phyloP scores from a whole-genome alignment of 2,113 vertebrate genomes.

The Dasypus novemcinctus region DNA sequence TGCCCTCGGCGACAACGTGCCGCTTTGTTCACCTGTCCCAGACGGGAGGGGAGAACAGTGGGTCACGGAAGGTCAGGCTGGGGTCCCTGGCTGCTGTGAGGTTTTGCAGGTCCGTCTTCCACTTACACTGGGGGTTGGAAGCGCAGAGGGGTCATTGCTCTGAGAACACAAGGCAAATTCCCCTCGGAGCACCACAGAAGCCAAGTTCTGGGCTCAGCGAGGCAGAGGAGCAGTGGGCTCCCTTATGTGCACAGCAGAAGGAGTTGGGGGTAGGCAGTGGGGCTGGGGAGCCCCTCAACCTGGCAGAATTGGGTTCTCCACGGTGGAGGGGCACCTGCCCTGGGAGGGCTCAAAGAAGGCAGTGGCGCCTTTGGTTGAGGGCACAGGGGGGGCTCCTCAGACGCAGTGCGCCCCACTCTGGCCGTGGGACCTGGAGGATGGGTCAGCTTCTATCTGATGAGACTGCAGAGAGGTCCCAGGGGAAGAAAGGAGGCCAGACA shows the following conservation, averaged over 20 bases:
- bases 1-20: not conserved
- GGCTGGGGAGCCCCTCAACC: not conserved
- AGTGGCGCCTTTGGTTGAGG: not conserved
- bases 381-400: not conserved
- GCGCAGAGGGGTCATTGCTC: not conserved
- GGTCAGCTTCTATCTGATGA: not conserved
- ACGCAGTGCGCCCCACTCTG: not conserved
- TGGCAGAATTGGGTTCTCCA: not conserved
- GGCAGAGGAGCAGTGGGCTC: accelerated
- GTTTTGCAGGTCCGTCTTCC: accelerated
- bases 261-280: not conserved
- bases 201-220: too few relatives aligned
- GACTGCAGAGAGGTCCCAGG: not conserved
- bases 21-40: not conserved
- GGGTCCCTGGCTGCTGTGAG: not conserved
- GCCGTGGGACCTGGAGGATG: not conserved
- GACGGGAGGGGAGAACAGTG: not conserved
- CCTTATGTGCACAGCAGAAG: accelerated
- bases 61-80: not conserved
- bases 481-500: accelerated
- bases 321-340: not conserved
- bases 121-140: not conserved
- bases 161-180: not conserved
- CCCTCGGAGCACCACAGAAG: not conserved
- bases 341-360: not conserved